Percentiles rank a stretch among this genome's conserved stretches.
phyloP scores from a whole-genome alignment of 1,140 invertebrate genomes.

The Melipona quadrifasciata region DNA sequence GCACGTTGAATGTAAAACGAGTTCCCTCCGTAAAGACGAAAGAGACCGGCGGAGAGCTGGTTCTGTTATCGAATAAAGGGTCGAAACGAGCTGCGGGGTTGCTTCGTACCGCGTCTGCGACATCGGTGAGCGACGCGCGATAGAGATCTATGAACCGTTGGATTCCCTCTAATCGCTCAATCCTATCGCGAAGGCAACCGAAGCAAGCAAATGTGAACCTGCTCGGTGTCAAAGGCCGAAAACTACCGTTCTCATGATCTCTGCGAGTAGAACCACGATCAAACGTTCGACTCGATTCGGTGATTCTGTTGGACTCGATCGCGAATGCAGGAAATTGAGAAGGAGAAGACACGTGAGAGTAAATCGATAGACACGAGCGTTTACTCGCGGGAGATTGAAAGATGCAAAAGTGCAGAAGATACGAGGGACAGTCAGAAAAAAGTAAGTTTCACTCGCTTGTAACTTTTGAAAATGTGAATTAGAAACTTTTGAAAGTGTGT shows the following conservation, averaged over 20 bases:
- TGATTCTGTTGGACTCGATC: not conserved
- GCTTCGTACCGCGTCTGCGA: constrained; percentile 19
- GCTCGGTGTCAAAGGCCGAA: constrained; percentile 46
- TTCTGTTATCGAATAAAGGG: not conserved
- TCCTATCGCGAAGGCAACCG: constrained; percentile 43
- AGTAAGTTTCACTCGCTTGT: too few species aligned
- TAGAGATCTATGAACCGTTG: constrained; percentile 64
- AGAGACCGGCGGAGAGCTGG: too few species aligned
- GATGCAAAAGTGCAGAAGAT: too few species aligned
- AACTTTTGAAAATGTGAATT: too few species aligned
- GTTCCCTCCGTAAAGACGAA: not conserved
- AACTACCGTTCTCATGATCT: constrained; percentile 51
- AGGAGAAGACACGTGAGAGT: too few species aligned
- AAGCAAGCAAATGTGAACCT: constrained; percentile 38
- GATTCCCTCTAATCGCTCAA: constrained; percentile 63
- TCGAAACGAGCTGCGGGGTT: constrained; percentile 11
- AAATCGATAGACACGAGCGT: too few species aligned
- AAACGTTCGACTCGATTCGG: not conserved
- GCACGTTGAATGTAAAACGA: constrained; percentile 7
- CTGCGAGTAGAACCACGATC: not conserved
- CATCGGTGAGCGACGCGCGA: constrained; percentile 44
- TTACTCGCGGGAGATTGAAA: too few species aligned
- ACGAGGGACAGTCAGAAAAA: too few species aligned
- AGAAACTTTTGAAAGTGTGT: too few species aligned
- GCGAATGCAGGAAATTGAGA: not conserved